These are phyloP conservation scores for Acanthurus leucopareius DNA, from an alignment of 2,797 vertebrate species.

Conservation along the genomic window DNA sequence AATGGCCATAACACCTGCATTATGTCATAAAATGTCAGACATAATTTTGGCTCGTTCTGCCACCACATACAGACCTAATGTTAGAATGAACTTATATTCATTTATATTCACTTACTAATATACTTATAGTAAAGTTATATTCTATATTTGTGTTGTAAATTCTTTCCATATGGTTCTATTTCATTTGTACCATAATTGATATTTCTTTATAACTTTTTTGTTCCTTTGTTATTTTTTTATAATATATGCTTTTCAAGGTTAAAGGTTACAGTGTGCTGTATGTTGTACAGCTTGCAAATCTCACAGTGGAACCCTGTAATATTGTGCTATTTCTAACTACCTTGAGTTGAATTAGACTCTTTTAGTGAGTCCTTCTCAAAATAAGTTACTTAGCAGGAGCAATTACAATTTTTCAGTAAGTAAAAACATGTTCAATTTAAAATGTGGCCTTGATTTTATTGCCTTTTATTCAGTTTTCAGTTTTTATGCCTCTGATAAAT, in stretches of 20 bases:
- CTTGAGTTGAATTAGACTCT: background rate
- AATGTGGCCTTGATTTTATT: background rate
- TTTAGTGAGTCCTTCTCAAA: constrained; percentile 8
- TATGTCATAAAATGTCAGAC: background rate
- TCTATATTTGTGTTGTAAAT: background rate
- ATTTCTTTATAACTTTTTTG: too few species aligned
- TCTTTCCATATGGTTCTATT: too few species aligned
- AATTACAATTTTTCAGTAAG: background rate
- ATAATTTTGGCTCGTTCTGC: background rate
- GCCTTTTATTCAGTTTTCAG: constrained; percentile 3
- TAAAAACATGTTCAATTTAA: constrained; percentile 6
- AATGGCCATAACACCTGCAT: background rate
- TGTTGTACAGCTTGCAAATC: background rate
- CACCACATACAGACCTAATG: background rate
- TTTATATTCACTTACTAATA: background rate
- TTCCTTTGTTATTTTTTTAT: background rate
- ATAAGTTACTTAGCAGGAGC: background rate
- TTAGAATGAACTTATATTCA: background rate
- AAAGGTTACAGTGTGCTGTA: too few species aligned
- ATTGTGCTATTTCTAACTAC: background rate
- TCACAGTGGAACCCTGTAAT: background rate
- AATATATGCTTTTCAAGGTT: background rate
- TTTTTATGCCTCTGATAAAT: background rate
- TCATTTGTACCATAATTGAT: too few species aligned
- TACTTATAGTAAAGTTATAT: background rate